phyloP scores from a whole-genome alignment of 2,113 vertebrate genomes.

The Charadrius vociferus region DNA sequence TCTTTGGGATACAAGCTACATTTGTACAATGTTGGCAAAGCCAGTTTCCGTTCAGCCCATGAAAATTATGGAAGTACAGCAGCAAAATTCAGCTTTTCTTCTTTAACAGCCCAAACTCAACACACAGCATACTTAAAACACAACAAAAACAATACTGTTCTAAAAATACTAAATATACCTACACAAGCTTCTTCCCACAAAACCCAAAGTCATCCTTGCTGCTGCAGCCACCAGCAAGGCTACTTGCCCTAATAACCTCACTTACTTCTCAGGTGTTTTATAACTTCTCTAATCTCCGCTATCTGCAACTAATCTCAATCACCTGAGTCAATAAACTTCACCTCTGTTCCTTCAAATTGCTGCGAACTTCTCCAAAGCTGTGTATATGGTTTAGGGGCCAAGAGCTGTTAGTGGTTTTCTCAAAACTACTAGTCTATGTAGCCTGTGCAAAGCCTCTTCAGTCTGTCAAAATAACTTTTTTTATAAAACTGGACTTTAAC shows the following conservation, averaged over 20 bases:
- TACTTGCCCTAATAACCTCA: background rate
- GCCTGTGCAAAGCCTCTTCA: background rate
- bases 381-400: fast-evolving
- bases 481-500: background rate
- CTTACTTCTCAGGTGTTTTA: background rate
- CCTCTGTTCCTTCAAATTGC: background rate
- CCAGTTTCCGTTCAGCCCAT: background rate
- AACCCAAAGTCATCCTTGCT: fast-evolving
- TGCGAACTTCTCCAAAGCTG: background rate
- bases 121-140: fast-evolving
- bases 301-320: background rate
- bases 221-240: fast-evolving
- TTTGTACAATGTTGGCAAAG: background rate
- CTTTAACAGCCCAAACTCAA: background rate
- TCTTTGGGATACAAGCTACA: background rate
- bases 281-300: background rate
- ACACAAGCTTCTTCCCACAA: background rate
- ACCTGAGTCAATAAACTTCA: background rate
- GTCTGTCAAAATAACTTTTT: background rate
- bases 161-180: background rate
- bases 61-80: fast-evolving
- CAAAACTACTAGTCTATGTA: fast-evolving
- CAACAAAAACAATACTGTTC: fast-evolving
- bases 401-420: background rate
- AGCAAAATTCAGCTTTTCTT: background rate